Evolutionary conservation across 1,140 invertebrate species (phyloP).

Genomic region (Drosophila nikananu): DNA sequence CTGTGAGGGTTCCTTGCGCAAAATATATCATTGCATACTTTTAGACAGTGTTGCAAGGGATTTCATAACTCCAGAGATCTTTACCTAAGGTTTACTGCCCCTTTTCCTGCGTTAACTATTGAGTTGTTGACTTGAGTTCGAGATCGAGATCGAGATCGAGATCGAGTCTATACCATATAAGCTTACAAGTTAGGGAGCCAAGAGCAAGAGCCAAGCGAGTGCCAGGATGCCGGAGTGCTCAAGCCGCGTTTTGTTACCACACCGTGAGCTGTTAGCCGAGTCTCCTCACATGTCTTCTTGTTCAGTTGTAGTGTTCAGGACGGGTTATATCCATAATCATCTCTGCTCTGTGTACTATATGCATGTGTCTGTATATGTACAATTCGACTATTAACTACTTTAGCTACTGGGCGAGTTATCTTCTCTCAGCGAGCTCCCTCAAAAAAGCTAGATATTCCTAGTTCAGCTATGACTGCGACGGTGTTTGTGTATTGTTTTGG

Average conservation of each 20-base stretch:
- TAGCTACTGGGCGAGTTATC: slow-evolving; percentile 7
- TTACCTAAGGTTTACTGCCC: slow-evolving; percentile 1
- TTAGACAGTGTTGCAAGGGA: background rate
- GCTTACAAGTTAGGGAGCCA: slow-evolving; percentile 24
- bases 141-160: slow-evolving; percentile 8
- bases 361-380: slow-evolving; percentile 5
- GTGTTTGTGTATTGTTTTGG: background rate
- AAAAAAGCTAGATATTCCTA: slow-evolving; percentile 18
- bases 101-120: slow-evolving; percentile 29
- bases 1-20: slow-evolving; percentile 5
- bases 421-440: slow-evolving; percentile 15
- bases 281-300: background rate
- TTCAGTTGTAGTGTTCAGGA: slow-evolving; percentile 29
- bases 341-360: slow-evolving; percentile 10
- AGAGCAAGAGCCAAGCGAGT: slow-evolving; percentile 27
- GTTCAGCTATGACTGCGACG: slow-evolving; percentile 21
- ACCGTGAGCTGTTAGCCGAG: background rate
- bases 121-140: slow-evolving; percentile 24
- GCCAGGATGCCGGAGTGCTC: slow-evolving; percentile 38
- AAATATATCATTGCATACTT: slow-evolving; percentile 2
- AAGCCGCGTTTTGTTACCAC: slow-evolving; percentile 28
- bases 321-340: slow-evolving; percentile 45
- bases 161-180: slow-evolving; percentile 27
- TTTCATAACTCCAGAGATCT: background rate
- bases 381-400: slow-evolving; percentile 9